Evolutionary conservation across 2,113 vertebrate genomes (phyloP), one percentile per base, ranked within the genome.

Genomic region (Silurus meridionalis): DNA sequence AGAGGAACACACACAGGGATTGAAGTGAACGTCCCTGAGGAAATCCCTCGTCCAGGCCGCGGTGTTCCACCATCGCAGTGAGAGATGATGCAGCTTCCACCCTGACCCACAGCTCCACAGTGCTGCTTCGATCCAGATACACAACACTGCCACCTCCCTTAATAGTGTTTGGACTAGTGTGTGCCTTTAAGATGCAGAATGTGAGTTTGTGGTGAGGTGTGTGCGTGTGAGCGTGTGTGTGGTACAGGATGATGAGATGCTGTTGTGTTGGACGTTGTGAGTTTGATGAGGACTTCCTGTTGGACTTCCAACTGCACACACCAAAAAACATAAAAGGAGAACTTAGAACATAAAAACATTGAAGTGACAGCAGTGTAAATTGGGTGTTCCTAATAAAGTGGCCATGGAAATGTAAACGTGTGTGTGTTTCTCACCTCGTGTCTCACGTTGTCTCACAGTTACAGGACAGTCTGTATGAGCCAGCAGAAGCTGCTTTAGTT

Each of bases 381-480:
- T 57, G 57, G 21, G 11, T 15, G 11, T 66, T 23, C 64, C 48
- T 55, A 61, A 82, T 55, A 50, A 75, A 61, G 21, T 67, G 14
- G 52, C 53, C 10, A 82, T 1, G 37, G 23, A 63, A 2, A 21
- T 57, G 48, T 83, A 67, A 37, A 37, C 37, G 37, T 28, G 11
- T 4, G n/a, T 84, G 48, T 72, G 50, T 71, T 55, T 84, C 86
- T 82, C 61, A 89, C 97, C 97, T 95, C 97, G 98, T 1, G 97
- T 94, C 89, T 98, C 97, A 93, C 97, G 97, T 94, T 99, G 98
- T 95, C 97, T 97, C 92, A 96, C 94, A 78, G 98, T 99, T 93
- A 99, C 98, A 3, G 97, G 98, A 94, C 98, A 99, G 94, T 99
- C 98, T 95, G 98, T 99, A 93, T 99, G 98, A 61, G 98, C 97